Evolutionary conservation across 2,113 vertebrate genomes (phyloP).

Genomic region (Chascanopsetta lugubris): DNA sequence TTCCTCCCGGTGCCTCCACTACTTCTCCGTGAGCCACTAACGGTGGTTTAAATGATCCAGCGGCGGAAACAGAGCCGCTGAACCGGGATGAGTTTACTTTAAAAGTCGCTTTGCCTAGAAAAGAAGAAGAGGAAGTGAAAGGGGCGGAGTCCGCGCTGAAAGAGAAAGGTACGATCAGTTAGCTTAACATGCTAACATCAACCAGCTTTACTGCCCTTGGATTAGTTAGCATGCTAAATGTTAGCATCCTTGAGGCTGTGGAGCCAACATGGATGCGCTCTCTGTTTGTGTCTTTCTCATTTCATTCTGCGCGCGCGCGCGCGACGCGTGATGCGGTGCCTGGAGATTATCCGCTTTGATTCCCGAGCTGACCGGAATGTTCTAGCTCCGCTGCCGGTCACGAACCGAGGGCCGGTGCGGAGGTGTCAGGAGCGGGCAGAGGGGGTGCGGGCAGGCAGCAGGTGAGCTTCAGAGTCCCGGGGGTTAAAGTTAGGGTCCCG

Average conservation of each 20-base stretch:
- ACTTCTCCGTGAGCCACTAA: slow-evolving; percentile 17
- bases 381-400: slow-evolving; percentile 22
- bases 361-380: slow-evolving; percentile 29
- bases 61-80: background rate
- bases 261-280: slow-evolving; percentile 68
- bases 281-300: slow-evolving; percentile 7
- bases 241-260: slow-evolving; percentile 34
- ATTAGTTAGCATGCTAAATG: slow-evolving; percentile 64
- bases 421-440: background rate
- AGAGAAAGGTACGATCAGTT: slow-evolving; percentile 25
- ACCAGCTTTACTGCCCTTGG: slow-evolving; percentile 58
- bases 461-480: background rate
- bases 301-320: background rate
- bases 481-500: background rate
- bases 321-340: background rate
- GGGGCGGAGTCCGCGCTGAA: background rate
- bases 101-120: background rate
- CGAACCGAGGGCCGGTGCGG: background rate
- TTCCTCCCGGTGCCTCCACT: slow-evolving; percentile 28
- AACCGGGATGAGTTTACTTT: slow-evolving; percentile 50
- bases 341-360: slow-evolving; percentile 70
- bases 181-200: background rate
- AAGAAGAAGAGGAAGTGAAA: background rate
- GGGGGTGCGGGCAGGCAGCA: too few species aligned
- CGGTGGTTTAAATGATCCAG: slow-evolving; percentile 41